phyloP scores from a whole-genome alignment of 2,113 vertebrate genomes.

The Pionites leucogaster region DNA sequence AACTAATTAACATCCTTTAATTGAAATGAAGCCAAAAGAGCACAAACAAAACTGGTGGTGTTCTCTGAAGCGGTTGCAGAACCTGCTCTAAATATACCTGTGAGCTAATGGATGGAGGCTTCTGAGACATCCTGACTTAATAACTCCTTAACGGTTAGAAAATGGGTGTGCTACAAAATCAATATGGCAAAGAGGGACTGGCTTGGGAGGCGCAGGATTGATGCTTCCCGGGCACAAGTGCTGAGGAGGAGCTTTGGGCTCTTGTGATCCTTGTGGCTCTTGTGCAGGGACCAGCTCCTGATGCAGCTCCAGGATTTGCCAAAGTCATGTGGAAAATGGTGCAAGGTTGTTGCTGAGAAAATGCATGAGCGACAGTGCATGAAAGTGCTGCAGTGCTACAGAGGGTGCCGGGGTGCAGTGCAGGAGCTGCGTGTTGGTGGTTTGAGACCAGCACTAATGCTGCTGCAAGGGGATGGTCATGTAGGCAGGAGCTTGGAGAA shows the following conservation, averaged over 20 bases:
- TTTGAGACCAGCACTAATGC: neutral
- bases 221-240: fast-evolving
- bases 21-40: neutral
- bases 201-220: fast-evolving
- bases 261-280: neutral
- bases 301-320: neutral
- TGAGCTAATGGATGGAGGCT: neutral
- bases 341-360: neutral
- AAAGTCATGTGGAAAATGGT: fast-evolving
- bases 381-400: fast-evolving
- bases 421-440: neutral
- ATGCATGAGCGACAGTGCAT: fast-evolving
- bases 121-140: neutral
- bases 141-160: neutral
- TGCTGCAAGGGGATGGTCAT: neutral
- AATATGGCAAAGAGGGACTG: neutral
- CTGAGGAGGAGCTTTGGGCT: neutral
- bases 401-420: neutral
- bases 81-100: neutral
- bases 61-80: neutral
- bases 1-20: neutral
- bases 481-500: neutral
- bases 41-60: neutral
- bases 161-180: neutral
- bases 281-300: neutral